Conservation (phyloP, 2,888 invertebrate genomes). For the Phalangium opilio region DNA sequence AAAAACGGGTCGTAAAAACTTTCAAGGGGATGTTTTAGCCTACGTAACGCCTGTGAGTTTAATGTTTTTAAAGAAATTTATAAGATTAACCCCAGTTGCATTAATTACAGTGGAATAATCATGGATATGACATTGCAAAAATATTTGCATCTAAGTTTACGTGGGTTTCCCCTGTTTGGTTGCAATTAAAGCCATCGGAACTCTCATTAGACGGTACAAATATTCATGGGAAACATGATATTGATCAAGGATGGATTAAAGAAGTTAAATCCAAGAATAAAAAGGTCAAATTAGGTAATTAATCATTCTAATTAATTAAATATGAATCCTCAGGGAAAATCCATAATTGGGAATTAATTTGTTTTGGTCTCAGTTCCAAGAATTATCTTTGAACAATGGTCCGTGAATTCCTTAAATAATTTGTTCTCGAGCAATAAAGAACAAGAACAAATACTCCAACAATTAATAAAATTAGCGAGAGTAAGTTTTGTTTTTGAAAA, state of each 20-base stretch:
- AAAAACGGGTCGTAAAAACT: constrained; percentile 43
- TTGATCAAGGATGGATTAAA: constrained; percentile 67
- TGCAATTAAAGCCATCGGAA: constrained; percentile 54
- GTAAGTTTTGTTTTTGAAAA: too few species aligned
- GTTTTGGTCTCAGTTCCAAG: constrained; percentile 55
- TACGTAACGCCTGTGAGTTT: constrained; percentile 73
- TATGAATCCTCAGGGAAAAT: too few species aligned
- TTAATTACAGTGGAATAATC: constrained; percentile 71
- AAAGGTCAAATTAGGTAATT: constrained; percentile 29
- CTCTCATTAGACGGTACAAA: constrained; percentile 25
- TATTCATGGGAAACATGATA: constrained; percentile 48
- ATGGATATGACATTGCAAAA: constrained; percentile 85
- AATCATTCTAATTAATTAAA: not conserved
- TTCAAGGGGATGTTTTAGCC: constrained; percentile 60
- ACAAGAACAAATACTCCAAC: not conserved
- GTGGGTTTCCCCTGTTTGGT: constrained; percentile 86
- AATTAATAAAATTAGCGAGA: not conserved
- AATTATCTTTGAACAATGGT: constrained; percentile 76
- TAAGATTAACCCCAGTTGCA: not conserved
- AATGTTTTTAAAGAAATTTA: not conserved
- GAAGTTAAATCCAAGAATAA: constrained; percentile 43
- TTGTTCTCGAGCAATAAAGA: constrained; percentile 30
- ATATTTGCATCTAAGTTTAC: constrained; percentile 70
- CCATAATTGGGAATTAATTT: not conserved
- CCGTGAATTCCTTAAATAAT: constrained; percentile 50